Percentiles rank a stretch among this genome's conserved stretches.
These are phyloP conservation scores for Euzophera pinguis DNA, from an alignment of 2,888 invertebrate genomes.

Conservation along the genomic window DNA sequence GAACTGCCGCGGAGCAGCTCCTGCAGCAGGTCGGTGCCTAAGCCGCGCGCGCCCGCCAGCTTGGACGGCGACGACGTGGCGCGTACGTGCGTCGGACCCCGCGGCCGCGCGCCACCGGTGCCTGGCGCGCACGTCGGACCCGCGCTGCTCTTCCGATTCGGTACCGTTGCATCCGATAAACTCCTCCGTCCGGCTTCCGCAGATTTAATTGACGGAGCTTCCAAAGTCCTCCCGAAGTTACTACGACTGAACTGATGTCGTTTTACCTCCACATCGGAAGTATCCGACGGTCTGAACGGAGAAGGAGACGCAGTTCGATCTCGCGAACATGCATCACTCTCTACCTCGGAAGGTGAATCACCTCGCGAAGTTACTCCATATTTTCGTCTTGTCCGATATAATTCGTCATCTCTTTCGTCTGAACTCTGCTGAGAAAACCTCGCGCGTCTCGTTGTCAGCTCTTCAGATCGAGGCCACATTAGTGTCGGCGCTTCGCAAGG, in stretches of 20 bases:
- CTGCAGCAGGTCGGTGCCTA: conserved; percentile 83
- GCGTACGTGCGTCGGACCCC: conserved; percentile 83
- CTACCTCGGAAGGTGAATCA: conserved; percentile 87
- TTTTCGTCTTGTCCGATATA: conserved; percentile 57
- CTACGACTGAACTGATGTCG: conserved; percentile 82
- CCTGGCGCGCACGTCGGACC: conserved; percentile 63
- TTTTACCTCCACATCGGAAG: conserved; percentile 66
- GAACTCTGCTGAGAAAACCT: conserved; percentile 85
- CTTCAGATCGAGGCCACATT: conserved; percentile 73
- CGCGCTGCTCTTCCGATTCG: conserved; percentile 81
- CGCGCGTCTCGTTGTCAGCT: conserved; percentile 62
- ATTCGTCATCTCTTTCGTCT: conserved; percentile 85
- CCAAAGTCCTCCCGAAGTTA: conserved; percentile 78
- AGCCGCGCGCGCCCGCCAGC: conserved; percentile 80
- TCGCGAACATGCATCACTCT: conserved; percentile 80
- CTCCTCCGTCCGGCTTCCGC: conserved; percentile 77
- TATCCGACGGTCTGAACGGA: conserved; percentile 83
- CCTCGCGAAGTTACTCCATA: conserved; percentile 65
- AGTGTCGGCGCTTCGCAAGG: conserved; percentile 59
- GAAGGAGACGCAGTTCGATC: conserved; percentile 81
- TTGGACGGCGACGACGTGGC: conserved; percentile 90
- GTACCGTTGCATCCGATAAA: conserved; percentile 71
- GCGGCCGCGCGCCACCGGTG: conserved; percentile 79
- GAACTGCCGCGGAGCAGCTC: conserved; percentile 89
- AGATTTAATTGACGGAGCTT: conserved; percentile 72